Conservation (phyloP, 2,113 vertebrate genomes). For the Kobus ellipsiprymnus region DNA sequence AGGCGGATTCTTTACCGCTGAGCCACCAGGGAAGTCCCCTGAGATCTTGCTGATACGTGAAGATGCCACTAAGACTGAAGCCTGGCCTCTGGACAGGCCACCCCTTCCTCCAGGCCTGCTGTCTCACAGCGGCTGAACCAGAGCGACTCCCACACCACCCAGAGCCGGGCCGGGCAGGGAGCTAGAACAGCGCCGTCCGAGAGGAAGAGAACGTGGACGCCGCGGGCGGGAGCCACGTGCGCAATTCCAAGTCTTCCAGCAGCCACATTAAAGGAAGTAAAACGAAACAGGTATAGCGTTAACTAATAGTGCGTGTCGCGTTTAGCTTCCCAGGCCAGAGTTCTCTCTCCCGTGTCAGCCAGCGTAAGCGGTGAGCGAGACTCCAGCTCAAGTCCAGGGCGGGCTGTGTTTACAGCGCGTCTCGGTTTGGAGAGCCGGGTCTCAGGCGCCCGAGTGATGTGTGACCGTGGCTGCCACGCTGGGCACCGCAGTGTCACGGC, state of each 20-base stretch:
- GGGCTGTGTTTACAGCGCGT: accelerated
- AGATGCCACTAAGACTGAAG: too few species aligned
- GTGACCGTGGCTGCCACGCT: accelerated
- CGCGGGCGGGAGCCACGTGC: not conserved
- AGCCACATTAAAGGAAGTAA: not conserved
- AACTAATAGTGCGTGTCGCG: not conserved
- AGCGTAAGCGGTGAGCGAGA: not conserved
- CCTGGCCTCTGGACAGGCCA: too few species aligned
- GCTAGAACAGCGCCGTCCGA: not conserved
- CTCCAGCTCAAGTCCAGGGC: not conserved
- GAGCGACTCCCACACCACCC: accelerated
- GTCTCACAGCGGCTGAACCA: not conserved
- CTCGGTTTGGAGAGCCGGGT: accelerated
- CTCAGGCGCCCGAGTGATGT: accelerated
- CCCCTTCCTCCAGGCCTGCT: too few species aligned
- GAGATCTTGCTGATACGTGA: too few species aligned
- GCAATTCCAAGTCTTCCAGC: not conserved
- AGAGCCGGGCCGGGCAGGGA: not conserved
- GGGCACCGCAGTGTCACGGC: accelerated
- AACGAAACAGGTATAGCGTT: not conserved
- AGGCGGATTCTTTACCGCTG: too few species aligned
- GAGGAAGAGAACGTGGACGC: not conserved
- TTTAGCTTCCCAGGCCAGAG: not conserved
- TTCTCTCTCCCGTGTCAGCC: not conserved
- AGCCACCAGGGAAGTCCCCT: too few species aligned